phyloP scores from a whole-genome alignment of 2,888 invertebrate species.

The Geotrupes spiniger region DNA sequence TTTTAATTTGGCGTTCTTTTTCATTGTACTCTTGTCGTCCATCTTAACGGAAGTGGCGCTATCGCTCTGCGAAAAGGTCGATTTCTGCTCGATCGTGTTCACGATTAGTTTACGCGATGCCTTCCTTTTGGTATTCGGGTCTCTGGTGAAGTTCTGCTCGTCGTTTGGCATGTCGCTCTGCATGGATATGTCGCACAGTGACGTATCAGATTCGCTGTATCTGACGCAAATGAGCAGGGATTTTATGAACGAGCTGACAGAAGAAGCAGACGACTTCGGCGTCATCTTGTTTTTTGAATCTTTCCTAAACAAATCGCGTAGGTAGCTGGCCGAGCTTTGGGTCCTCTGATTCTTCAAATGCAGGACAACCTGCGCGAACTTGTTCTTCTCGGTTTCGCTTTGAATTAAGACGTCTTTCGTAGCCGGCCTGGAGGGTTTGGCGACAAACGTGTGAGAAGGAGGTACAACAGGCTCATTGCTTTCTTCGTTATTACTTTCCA shows the following conservation, averaged over 20 bases:
- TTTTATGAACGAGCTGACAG: constrained; percentile 15
- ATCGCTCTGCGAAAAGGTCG: background rate
- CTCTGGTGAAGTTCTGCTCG: background rate
- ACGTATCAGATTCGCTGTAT: constrained; percentile 4
- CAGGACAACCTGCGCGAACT: background rate
- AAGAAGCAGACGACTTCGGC: constrained; percentile 8
- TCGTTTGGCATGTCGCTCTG: constrained; percentile 2
- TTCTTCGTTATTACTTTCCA: background rate
- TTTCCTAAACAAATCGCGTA: background rate
- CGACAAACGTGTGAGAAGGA: too few relatives aligned
- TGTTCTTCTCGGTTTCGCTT: background rate
- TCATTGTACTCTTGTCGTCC: constrained; percentile 10
- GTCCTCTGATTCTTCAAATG: background rate
- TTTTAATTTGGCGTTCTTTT: background rate
- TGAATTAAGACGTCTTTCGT: background rate
- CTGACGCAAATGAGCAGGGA: constrained; percentile 11
- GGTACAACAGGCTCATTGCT: too few relatives aligned
- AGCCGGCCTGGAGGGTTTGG: too few relatives aligned
- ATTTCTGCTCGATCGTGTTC: background rate
- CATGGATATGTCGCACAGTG: background rate
- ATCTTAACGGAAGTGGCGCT: constrained; percentile 1
- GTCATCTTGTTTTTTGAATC: background rate
- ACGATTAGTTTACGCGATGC: background rate
- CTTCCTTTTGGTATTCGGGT: background rate
- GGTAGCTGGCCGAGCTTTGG: background rate